phyloP scores from a whole-genome alignment of 2,113 vertebrate species.

The Sinocyclocheilus anshuiensis region DNA sequence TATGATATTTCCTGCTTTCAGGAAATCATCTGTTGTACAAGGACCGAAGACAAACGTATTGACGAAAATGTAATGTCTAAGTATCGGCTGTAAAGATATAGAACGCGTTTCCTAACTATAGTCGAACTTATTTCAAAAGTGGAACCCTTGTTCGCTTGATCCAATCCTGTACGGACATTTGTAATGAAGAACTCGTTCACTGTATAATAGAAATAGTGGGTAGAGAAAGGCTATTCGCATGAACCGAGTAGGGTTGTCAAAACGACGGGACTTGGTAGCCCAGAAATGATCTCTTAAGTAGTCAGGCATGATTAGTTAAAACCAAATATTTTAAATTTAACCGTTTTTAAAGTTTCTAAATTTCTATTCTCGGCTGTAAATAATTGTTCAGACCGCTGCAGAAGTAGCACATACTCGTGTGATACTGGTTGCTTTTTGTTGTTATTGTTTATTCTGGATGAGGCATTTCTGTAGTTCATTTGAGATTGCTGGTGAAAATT shows the following conservation, averaged over 20 bases:
- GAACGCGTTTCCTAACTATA: neutral
- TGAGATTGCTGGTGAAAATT: neutral
- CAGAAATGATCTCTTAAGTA: neutral
- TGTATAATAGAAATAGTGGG: neutral
- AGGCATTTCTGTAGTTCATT: neutral
- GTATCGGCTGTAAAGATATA: neutral
- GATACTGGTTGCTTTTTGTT: neutral
- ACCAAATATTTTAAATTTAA: neutral
- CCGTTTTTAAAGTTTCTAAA: neutral
- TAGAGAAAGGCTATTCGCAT: neutral
- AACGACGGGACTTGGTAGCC: neutral
- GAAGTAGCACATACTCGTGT: neutral
- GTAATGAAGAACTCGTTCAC: neutral
- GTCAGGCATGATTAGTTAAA: neutral
- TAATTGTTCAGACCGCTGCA: neutral
- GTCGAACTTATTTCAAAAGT: neutral
- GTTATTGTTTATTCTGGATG: no score
- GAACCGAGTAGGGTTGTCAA: neutral
- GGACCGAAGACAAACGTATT: neutral
- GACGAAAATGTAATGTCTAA: neutral
- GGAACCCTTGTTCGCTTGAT: constrained; percentile 8
- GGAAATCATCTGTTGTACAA: neutral
- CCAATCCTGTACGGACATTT: neutral
- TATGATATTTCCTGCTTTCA: neutral
- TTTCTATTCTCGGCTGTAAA: neutral